These are phyloP conservation scores for Drymodes brunneopygia DNA, from an alignment of 2,113 vertebrate genomes.

Conservation along the genomic window DNA sequence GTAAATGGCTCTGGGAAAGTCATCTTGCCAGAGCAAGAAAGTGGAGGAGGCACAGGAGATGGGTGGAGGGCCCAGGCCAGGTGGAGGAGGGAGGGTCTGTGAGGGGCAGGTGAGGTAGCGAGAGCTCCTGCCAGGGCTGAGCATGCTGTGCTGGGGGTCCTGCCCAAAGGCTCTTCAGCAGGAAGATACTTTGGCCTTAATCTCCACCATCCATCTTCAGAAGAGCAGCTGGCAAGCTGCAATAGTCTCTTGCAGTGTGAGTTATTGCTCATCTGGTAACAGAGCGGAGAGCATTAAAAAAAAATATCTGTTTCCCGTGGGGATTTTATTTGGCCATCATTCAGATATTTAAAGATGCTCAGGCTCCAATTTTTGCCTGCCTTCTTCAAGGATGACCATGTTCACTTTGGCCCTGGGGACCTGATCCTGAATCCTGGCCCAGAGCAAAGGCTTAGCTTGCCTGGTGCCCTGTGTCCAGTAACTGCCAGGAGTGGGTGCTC, in stretches of 20 bases:
- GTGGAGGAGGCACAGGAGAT: background rate
- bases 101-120: background rate
- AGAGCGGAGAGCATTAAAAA: constrained; percentile 8
- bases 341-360: constrained; percentile 25
- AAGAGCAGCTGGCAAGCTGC: constrained; percentile 57
- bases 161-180: constrained; percentile 14
- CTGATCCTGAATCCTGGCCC: background rate
- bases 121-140: background rate
- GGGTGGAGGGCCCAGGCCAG: background rate
- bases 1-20: background rate
- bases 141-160: background rate
- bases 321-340: constrained; percentile 45
- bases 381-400: background rate
- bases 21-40: background rate
- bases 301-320: background rate
- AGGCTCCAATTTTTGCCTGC: background rate
- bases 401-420: background rate
- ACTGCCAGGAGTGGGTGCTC: background rate
- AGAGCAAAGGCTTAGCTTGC: background rate
- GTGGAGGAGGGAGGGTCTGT: background rate
- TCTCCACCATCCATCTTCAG: constrained; percentile 45
- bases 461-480: background rate
- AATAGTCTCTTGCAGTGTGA: constrained; percentile 42
- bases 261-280: constrained; percentile 62
- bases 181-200: constrained; percentile 24